These are phyloP conservation scores for Chesias legatella DNA, from an alignment of 2,888 invertebrate genomes.

Conservation along the genomic window DNA sequence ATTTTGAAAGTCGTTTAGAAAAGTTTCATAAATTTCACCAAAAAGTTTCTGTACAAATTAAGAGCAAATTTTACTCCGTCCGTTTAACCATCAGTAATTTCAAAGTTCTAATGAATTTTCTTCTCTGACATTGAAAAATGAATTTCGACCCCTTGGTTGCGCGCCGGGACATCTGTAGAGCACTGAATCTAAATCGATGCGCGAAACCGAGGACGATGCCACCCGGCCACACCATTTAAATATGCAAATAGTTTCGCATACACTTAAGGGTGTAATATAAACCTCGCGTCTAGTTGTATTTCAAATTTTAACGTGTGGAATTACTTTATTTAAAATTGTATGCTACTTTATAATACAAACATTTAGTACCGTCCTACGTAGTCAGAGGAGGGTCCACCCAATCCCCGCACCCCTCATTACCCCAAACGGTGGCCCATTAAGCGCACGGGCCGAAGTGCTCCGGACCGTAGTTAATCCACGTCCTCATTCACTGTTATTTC, in stretches of 20 bases:
- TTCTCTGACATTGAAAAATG: constrained; percentile 79
- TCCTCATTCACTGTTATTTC: constrained; percentile 81
- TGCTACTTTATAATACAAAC: constrained; percentile 18
- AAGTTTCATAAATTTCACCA: constrained; percentile 69
- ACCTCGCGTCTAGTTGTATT: constrained; percentile 22
- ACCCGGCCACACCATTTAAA: constrained; percentile 34
- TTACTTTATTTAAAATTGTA: constrained; percentile 10
- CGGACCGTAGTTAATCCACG: constrained; percentile 81
- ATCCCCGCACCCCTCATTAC: constrained; percentile 71
- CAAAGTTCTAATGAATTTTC: constrained; percentile 80
- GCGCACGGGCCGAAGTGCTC: constrained; percentile 76
- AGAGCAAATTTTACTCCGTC: constrained; percentile 78
- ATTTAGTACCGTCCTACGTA: constrained; percentile 22
- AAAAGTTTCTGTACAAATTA: constrained; percentile 78
- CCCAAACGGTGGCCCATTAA: constrained; percentile 76
- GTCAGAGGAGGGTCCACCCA: constrained; percentile 36
- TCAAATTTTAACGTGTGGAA: constrained; percentile 15
- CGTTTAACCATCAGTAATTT: constrained; percentile 79
- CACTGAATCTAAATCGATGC: constrained; percentile 49
- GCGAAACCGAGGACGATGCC: constrained; percentile 41
- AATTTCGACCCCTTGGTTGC: constrained; percentile 66
- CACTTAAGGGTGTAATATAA: constrained; percentile 24
- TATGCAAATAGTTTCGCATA: constrained; percentile 33
- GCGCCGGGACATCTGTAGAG: constrained; percentile 55
- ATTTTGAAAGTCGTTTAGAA: constrained; percentile 72